Evolutionary conservation across 1,140 invertebrate species (phyloP).

Genomic region (Apis cerana): DNA sequence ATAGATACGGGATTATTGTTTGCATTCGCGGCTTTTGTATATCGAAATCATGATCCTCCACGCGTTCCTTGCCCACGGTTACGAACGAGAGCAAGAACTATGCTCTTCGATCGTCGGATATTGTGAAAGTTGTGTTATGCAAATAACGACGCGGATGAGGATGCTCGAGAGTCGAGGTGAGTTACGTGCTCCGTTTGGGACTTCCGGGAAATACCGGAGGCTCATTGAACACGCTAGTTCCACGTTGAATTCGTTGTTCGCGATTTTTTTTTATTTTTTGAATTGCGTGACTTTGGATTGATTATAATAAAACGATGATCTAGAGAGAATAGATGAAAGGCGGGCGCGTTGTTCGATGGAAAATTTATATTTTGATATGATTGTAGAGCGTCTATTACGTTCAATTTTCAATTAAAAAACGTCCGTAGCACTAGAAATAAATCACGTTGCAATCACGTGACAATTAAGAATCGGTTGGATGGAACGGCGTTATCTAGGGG

Average conservation of each 20-base stretch:
- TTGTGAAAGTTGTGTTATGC: slow-evolving; percentile 34
- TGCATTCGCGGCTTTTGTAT: slow-evolving; percentile 15
- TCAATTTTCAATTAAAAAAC: neutral
- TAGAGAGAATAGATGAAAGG: too few relatives aligned
- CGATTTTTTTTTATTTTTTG: too few relatives aligned
- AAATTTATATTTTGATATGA: neutral
- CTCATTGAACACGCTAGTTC: too few relatives aligned
- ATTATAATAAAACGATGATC: too few relatives aligned
- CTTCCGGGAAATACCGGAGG: neutral
- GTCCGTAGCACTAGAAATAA: too few relatives aligned
- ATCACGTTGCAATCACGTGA: too few relatives aligned
- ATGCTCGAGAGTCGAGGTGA: neutral
- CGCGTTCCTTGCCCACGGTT: neutral
- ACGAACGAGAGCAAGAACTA: slow-evolving; percentile 18
- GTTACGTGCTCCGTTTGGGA: neutral
- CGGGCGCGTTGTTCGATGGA: too few relatives aligned
- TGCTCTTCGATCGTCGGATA: slow-evolving; percentile 19
- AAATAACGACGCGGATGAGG: neutral
- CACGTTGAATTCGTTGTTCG: too few relatives aligned
- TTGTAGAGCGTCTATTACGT: too few relatives aligned
- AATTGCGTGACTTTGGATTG: too few relatives aligned
- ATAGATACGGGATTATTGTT: slow-evolving; percentile 27
- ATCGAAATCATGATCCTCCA: neutral
- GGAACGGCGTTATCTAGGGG: neutral
- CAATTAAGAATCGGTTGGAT: neutral